Evolutionary conservation across 2,113 vertebrate genomes (phyloP), one percentile per base, ranked within the genome.

Genomic region (Rattus norvegicus): DNA sequence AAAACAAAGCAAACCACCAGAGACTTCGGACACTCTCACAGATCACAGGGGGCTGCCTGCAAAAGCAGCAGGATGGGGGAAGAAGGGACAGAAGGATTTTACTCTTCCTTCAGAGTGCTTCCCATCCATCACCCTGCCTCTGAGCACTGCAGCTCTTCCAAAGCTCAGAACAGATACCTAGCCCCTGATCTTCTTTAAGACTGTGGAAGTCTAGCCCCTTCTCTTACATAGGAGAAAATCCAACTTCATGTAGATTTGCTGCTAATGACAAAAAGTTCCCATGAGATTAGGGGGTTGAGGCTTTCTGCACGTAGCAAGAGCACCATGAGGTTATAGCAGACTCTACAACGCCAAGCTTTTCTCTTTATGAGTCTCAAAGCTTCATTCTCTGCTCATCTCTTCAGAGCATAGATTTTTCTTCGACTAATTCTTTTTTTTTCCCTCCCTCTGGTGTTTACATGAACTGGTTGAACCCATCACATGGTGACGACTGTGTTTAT

Each of bases 391-490:
- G 69, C 59, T 73, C 11, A 2, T 94, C 77, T n/a, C 54, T 86
- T 73, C 2, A 28, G 69, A 96, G 69, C 47, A 20, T 47, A 83
- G 61, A 81, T 91, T 90, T 95, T 92, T 10, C 59, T 43, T 84
- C 14, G 2, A 8, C 14, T 63, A 30, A n/a, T 52, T 95, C 3
- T 43, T 98, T 97, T 88, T 98, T 93, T 76, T 93, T 96, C 97
- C 96, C 90, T 94, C 96, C 96, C 95, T 97, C 95, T 96, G 80
- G 93, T 98, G 98, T 99, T 99, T 98, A 98, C 96, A 93, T 98
- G 98, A 98, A 98, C 98, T 98, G 97, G 76, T 84, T 98, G 98
- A 98, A 98, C 98, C 94, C 75, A 39, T 98, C 98, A 98, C 96
- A 77, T 98, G 95, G 81, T 96, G 98, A 98, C 96, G 98, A 98